Evolutionary conservation across 2,797 vertebrate species (phyloP), one percentile per base, ranked within the genome.

Genomic region (Halcyon badia): DNA sequence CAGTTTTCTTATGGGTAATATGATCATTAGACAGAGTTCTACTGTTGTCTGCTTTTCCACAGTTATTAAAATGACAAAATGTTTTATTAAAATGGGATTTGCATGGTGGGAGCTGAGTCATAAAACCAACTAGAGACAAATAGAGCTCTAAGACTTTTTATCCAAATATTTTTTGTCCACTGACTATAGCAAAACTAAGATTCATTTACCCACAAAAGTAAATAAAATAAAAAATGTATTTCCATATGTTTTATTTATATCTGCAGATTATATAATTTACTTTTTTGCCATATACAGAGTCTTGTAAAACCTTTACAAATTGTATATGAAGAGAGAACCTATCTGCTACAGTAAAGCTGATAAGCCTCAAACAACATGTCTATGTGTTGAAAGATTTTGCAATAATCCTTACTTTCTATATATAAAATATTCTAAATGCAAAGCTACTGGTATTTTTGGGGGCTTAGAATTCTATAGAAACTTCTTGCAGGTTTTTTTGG

Each of bases 51-150:
- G 54, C 6, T 87, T 94, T 77, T 20, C 31, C 52, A 78, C 30
- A 71, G 71, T 69, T 87, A 81, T 70, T 94, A 72, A 90, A 95
- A 91, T 69, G 65, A 89, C 57, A 93, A 94, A 93, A 93, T 81
- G 39, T 85, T 93, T 90, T 82, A 90, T 86, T 92, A 92, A 95
- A 93, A 90, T 48, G 21, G 44, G 37, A 90, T 93, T 88, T 93
- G 24, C 18, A 42, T 41, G 65, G 37, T 69, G 68, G 39, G 33
- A 85, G 28, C 10, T 3, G 2, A 94, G 25, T 82, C 78, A 70
- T 75, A 86, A 96, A 94, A 90, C 54, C 68, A 90, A 37, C 73
- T 41, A 57, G 41, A 88, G 58, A 83, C 4, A 2, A 87, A 93
- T 52, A 57, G 30, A 69, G 9, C 21, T 82, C 54, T 78, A 79